Conservation (phyloP, 1,140 invertebrate genomes). For the Bradynema listronoti region DNA sequence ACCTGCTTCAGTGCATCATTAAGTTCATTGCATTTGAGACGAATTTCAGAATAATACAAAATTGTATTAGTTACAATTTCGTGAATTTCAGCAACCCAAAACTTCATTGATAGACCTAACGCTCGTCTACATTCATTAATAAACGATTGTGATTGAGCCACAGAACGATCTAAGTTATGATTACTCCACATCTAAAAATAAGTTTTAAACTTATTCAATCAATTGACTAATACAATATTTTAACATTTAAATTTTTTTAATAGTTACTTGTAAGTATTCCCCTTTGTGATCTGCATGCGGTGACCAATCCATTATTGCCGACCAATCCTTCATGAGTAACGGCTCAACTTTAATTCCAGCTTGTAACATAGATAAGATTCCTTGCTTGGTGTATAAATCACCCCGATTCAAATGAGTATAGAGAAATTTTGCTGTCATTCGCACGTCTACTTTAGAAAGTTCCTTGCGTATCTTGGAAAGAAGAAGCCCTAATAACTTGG, state of each 20-base stretch:
- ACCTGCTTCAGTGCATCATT: constrained; percentile 57
- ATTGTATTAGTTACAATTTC: constrained; percentile 58
- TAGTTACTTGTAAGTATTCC: constrained; percentile 50
- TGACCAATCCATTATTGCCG: constrained; percentile 57
- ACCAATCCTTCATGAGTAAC: constrained; percentile 56
- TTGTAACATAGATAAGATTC: constrained; percentile 57
- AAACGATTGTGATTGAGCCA: constrained; percentile 56
- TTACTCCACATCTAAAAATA: constrained; percentile 54
- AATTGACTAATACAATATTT: neutral
- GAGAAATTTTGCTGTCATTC: constrained; percentile 7
- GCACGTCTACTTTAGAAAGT: constrained; percentile 55
- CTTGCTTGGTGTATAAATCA: constrained; percentile 57
- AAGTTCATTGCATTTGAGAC: constrained; percentile 55
- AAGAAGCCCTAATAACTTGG: constrained; percentile 52
- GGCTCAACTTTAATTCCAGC: constrained; percentile 55
- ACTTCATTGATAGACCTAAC: constrained; percentile 57
- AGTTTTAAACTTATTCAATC: neutral
- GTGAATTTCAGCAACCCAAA: constrained; percentile 58
- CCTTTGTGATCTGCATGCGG: constrained; percentile 56
- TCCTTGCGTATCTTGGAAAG: constrained; percentile 56
- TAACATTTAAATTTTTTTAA: neutral
- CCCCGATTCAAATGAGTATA: constrained; percentile 57
- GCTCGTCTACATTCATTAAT: constrained; percentile 57
- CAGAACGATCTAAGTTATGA: constrained; percentile 54
- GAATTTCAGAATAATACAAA: constrained; percentile 47